phyloP scores from a whole-genome alignment of 2,113 vertebrate genomes.

The Thomomys bottae region DNA sequence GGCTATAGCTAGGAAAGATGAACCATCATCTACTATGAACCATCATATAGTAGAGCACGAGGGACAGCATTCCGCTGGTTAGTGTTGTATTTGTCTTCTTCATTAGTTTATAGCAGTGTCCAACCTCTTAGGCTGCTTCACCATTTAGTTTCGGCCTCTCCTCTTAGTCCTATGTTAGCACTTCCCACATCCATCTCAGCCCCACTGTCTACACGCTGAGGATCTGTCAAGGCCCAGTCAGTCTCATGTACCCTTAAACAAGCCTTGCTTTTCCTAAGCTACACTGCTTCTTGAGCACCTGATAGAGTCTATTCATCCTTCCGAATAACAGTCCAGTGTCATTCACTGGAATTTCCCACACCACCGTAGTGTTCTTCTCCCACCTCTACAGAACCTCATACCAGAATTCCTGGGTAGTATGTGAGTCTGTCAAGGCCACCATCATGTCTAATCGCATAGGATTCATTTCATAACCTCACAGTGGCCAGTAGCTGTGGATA shows the following conservation, averaged over 20 bases:
- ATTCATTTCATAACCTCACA: background rate
- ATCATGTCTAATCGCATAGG: accelerated
- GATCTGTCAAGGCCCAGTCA: accelerated
- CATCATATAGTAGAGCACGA: accelerated
- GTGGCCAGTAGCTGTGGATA: background rate
- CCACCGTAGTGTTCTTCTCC: background rate
- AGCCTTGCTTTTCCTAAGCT: background rate
- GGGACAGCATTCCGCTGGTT: accelerated
- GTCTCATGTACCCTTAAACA: background rate
- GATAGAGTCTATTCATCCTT: background rate
- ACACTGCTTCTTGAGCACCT: background rate
- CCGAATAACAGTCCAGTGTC: background rate
- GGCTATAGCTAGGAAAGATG: background rate
- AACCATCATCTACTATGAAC: no score
- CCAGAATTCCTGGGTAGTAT: background rate
- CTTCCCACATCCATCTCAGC: no score
- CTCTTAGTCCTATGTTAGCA: background rate
- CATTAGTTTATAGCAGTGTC: accelerated
- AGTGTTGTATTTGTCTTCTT: no score
- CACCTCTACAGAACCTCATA: background rate
- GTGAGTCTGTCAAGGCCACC: background rate
- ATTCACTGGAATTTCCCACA: no score
- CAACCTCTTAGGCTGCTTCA: background rate
- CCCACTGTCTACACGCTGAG: no score
- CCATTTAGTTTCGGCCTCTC: background rate